Base-by-base conservation (phyloP, 2,888 invertebrate genomes). In the Allygus modestus region DNA sequence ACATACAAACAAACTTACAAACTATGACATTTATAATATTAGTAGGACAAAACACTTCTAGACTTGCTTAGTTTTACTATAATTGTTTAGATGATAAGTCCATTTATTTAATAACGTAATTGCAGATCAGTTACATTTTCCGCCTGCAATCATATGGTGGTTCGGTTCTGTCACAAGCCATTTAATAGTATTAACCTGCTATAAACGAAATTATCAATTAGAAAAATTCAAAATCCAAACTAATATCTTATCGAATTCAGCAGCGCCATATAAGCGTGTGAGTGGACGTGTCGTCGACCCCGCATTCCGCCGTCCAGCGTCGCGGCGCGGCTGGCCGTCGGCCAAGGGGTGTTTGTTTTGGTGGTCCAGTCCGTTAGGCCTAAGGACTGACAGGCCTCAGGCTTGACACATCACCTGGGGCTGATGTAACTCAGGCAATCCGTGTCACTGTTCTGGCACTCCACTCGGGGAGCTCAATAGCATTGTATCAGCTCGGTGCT, bases 331-430 rank as follows among this genome's bases (percentile, higher is more conserved):
- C 28, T 28, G 31, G 28, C 31, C 28, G 58, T 23, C 58, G 65
- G 28, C 65, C 11, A 15, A 2, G 20, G 2, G 28, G 9, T 28
- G 65, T 65, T 65, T 65, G 65, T 65, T 65, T 65, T 65, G 65
- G 65, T 65, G 65, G 28, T 65, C 65, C 65, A 31, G 65, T 28
- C n/a, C 65, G 31, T 28, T 65, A 65, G 65, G 65, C 65, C 65
- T 65, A 28, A 65, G 65, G 65, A 15, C 65, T 65, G 65, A 65
- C 65, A 28, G 65, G 28, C 28, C 65, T 28, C 54, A 58, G 58
- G 26, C 26, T 12, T 20, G 58, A 58, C 26, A 65, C 65, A 65
- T 28, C 65, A 65, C 65, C 28, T 65, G 31, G 20, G 17, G 0
- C 4, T 54, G 54, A 54, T 54, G 65, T 15, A 65, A 65, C 31